phyloP scores from a whole-genome alignment of 2,888 invertebrate genomes.

The Cabera pusaria region DNA sequence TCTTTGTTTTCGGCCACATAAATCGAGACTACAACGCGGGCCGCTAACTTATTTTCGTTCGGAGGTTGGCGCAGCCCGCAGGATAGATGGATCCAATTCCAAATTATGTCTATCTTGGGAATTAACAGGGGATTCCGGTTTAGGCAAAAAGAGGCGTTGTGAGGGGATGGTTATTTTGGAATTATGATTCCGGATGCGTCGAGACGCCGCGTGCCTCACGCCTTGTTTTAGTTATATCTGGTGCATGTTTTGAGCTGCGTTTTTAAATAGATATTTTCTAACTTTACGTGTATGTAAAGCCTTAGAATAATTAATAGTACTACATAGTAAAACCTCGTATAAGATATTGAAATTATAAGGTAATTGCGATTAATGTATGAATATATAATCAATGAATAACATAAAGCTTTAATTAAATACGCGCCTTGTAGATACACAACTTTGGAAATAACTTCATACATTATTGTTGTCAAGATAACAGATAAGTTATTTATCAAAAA shows the following conservation, averaged over 20 bases:
- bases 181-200: conserved; percentile 83
- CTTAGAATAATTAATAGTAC: too few species aligned
- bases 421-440: too few species aligned
- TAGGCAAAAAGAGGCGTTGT: conserved; percentile 73
- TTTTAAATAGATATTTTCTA: conserved; percentile 2
- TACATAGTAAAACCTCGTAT: too few species aligned
- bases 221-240: conserved; percentile 72
- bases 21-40: conserved; percentile 57
- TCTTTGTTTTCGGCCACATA: conserved; percentile 73
- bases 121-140: conserved; percentile 82
- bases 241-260: conserved; percentile 16
- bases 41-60: conserved; percentile 78
- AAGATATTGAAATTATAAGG: background rate
- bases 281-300: too few species aligned
- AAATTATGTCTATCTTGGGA: conserved; percentile 85
- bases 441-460: too few species aligned
- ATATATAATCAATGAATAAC: too few species aligned
- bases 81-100: conserved; percentile 85
- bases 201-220: conserved; percentile 76
- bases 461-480: too few species aligned
- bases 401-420: too few species aligned
- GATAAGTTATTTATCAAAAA: too few species aligned
- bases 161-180: conserved; percentile 78
- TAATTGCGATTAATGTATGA: too few species aligned
- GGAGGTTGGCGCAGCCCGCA: conserved; percentile 69